These are phyloP conservation scores for Tympanuchus pallidicinctus DNA, from an alignment of 2,113 vertebrate species.

Conservation along the genomic window DNA sequence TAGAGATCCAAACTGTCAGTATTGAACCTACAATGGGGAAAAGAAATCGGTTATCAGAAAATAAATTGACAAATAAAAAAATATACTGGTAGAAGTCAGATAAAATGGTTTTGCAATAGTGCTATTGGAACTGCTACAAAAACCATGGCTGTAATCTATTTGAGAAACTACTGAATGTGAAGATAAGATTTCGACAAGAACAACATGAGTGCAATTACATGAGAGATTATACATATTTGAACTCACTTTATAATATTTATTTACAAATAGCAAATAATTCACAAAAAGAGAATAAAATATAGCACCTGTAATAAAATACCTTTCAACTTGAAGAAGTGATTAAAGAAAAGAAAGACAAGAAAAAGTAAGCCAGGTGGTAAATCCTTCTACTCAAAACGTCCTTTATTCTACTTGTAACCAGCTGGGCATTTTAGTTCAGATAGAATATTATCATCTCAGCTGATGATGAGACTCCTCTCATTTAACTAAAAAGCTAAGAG, in stretches of 20 bases:
- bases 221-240: neutral
- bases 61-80: conserved; percentile 29
- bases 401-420: neutral
- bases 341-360: neutral
- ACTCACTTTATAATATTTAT: neutral
- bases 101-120: neutral
- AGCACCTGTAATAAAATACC: too few relatives aligned
- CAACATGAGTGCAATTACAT: neutral
- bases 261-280: neutral
- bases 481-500: neutral
- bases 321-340: neutral
- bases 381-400: neutral
- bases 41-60: neutral
- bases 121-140: neutral
- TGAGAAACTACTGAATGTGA: neutral
- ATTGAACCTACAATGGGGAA: neutral
- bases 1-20: neutral
- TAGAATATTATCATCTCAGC: neutral
- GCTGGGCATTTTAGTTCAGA: neutral
- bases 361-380: neutral
- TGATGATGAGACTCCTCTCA: neutral
- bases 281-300: neutral
- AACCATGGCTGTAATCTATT: neutral
- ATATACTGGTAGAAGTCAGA: neutral
- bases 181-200: conserved; percentile 18